Evolutionary conservation across 2,113 vertebrate genomes (phyloP).

Genomic region (Axis porcinus): DNA sequence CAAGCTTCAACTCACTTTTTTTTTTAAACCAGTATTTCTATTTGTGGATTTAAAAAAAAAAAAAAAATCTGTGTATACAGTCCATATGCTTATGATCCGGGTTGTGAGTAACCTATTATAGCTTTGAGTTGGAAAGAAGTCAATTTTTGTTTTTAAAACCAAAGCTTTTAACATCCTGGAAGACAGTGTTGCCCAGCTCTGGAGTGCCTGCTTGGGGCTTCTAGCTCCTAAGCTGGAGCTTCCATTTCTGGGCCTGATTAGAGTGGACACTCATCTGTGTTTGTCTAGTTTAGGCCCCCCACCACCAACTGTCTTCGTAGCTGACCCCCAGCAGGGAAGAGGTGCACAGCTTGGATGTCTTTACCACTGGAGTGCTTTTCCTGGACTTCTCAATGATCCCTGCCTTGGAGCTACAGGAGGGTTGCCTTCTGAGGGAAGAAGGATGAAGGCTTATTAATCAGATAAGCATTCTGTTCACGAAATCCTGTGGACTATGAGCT

Average conservation of each 20-base stretch:
- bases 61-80: conserved; percentile 44
- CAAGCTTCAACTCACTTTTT: conserved; percentile 76
- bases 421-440: not conserved
- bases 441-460: not conserved
- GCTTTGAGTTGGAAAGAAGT: conserved; percentile 66
- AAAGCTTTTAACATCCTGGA: not conserved
- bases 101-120: conserved; percentile 53
- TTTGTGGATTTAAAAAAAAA: conserved; percentile 57
- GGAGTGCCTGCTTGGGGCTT: not conserved
- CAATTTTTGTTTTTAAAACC: conserved; percentile 22
- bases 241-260: not conserved
- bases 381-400: not conserved
- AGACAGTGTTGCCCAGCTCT: not conserved
- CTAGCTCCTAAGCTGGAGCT: not conserved
- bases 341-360: not conserved
- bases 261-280: not conserved
- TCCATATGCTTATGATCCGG: conserved; percentile 75
- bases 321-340: not conserved
- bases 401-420: not conserved
- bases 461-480: not conserved
- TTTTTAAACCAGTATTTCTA: conserved; percentile 65
- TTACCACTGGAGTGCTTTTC: not conserved
- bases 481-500: conserved; percentile 40
- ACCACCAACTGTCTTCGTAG: not conserved
- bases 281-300: not conserved